Evolutionary conservation across 2,888 invertebrate species (phyloP), one percentile per base, ranked within the genome.

Genomic region (Dusona sp.): DNA sequence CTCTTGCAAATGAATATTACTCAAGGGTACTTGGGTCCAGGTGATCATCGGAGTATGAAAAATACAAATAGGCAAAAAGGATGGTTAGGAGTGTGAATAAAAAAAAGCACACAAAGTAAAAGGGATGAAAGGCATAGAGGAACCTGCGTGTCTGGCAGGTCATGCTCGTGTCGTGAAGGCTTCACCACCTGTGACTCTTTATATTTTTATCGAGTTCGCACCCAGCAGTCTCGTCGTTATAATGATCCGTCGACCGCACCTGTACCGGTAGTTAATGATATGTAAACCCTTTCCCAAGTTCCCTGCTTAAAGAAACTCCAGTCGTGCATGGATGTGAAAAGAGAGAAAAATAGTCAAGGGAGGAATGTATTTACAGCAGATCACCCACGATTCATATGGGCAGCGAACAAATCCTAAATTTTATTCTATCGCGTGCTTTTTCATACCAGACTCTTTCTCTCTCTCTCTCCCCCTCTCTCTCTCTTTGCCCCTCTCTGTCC

Each of bases 241-340:
- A 84, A 87, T 87, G 87, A 87, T 87, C 84, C 84, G 87, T 84
- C 87, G 82, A 79, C 75, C 84, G 84, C 87, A 87, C 82, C 87
- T 87, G 87, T 82, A 84, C 75, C 84, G 79, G 70, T 82, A 87
- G 75, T 87, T 86, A 86, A 86, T 86, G 86, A 86, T 79, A 81
- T 81, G 86, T 82, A 82, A 86, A 29, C 16, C 61, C 54, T 42
- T 42, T 45, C 83, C 67, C 64, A 57, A 42, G 73, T 54, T 38
- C 36, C 38, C 54, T 54, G 38, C 19, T 67, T 67, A 45, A 61
- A 57, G 65, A 65, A 51, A 19, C 77, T 57, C 22, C 25, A 22
- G 33, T 36, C 54, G 79, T 68, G 51, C 72, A 77, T 42, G 54
- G 48, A 65, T 3, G 61, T 22, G 45, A 13, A 22, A 6, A 67